Conservation (phyloP, 2,113 vertebrate species). For the Malurus alboscapulatus region DNA sequence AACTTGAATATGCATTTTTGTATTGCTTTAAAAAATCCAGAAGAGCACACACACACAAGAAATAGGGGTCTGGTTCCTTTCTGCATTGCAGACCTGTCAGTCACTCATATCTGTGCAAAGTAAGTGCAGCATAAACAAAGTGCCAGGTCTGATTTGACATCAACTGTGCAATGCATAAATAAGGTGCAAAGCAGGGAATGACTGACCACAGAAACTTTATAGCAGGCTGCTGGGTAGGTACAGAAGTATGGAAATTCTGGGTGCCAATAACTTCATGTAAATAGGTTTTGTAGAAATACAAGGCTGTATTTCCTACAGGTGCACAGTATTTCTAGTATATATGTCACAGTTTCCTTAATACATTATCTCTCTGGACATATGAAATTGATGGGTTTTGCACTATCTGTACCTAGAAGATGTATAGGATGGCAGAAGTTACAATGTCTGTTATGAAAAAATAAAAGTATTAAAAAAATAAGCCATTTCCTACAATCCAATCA, state of each 20-base stretch:
- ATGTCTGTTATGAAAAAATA: background rate
- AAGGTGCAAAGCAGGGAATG: conserved; percentile 10
- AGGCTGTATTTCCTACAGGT: conserved; percentile 30
- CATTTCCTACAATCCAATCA: background rate
- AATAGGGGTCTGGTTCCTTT: background rate
- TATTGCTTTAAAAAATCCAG: background rate
- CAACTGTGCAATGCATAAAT: conserved; percentile 35
- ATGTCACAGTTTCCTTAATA: conserved; percentile 30
- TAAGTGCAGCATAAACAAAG: conserved; percentile 44
- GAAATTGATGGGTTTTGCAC: conserved; percentile 16
- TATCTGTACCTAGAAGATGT: background rate
- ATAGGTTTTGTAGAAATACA: conserved; percentile 35
- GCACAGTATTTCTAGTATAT: background rate
- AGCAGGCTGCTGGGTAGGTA: conserved; percentile 23
- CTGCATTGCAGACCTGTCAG: conserved; percentile 47
- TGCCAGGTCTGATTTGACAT: conserved; percentile 30
- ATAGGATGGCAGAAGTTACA: background rate
- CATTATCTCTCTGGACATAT: conserved; percentile 5
- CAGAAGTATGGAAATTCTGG: conserved; percentile 50
- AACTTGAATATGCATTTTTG: conserved; percentile 27
- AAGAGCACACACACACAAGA: background rate
- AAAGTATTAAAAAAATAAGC: background rate
- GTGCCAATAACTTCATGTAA: conserved; percentile 30
- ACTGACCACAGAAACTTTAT: conserved; percentile 44
- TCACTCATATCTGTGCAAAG: background rate